A percentile compares a stretch with the other conserved stretches of the same genome.
Conservation (phyloP, 2,797 vertebrate genomes). For the Serranus cabrilla region DNA sequence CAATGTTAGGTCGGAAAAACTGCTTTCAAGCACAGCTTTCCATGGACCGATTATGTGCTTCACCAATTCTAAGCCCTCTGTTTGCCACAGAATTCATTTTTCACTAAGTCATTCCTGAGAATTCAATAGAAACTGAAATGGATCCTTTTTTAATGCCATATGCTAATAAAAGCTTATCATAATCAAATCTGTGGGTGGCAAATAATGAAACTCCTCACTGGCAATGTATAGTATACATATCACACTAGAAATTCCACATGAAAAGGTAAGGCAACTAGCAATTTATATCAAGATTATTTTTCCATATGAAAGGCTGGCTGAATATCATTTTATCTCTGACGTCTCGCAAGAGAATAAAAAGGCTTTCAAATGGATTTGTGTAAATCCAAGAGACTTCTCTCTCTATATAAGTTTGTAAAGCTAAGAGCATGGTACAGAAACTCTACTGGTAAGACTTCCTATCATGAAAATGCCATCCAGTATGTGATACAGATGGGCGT, state of each 20-base stretch:
- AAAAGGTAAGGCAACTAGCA: constrained; percentile 65
- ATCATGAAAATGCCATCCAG: constrained; percentile 60
- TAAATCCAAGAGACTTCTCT: constrained; percentile 59
- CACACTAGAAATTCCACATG: constrained; percentile 56
- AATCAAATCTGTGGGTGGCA: constrained; percentile 81
- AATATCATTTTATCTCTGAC: constrained; percentile 71
- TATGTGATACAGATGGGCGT: constrained; percentile 58
- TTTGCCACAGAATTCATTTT: constrained; percentile 82
- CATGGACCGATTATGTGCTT: constrained; percentile 85
- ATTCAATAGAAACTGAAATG: constrained; percentile 85
- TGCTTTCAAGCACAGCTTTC: constrained; percentile 84
- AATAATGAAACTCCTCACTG: constrained; percentile 75
- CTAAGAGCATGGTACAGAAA: constrained; percentile 55
- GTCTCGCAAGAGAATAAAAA: constrained; percentile 59
- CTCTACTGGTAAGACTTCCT: constrained; percentile 45
- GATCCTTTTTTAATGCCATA: constrained; percentile 82
- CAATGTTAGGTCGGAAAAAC: constrained; percentile 80
- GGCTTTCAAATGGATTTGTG: constrained; percentile 62
- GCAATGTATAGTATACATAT: constrained; percentile 74
- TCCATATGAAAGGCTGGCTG: constrained; percentile 71
- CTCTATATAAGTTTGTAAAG: constrained; percentile 63
- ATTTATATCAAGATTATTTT: constrained; percentile 63
- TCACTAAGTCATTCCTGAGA: constrained; percentile 78
- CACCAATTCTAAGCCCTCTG: constrained; percentile 84
- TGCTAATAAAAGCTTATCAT: constrained; percentile 85